Percentiles rank a stretch among this genome's conserved stretches.
phyloP scores from a whole-genome alignment of 37 sponge, comb jelly and placozoan genomes.

The Mnemiopsis leidyi region DNA sequence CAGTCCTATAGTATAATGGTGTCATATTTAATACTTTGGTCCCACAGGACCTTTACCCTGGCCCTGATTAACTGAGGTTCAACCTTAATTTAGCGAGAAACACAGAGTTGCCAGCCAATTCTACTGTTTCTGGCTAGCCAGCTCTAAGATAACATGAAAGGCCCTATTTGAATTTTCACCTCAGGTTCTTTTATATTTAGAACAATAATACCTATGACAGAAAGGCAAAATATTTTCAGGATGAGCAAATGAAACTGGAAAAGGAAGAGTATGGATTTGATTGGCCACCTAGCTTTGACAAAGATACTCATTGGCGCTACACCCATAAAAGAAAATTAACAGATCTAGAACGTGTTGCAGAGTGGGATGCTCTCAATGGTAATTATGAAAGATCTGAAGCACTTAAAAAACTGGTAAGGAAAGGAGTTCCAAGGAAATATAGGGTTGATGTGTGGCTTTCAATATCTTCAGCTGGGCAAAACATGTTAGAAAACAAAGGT shows the following conservation, averaged over 20 bases:
- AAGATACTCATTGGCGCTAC: not conserved
- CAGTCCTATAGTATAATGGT: no score
- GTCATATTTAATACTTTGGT: no score
- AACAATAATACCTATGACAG: no score
- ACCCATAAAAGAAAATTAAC: not conserved
- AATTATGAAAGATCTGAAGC: not conserved
- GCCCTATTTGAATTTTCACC: no score
- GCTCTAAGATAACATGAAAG: no score
- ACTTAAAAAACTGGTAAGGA: slow-evolving; percentile 24
- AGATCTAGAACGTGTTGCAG: not conserved
- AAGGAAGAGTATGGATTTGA: slow-evolving; percentile 31
- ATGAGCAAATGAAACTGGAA: not conserved
- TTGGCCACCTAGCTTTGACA: slow-evolving; percentile 7
- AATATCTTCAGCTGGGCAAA: not conserved
- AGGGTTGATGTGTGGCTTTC: not conserved
- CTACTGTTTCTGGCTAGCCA: no score
- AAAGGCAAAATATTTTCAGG: not conserved
- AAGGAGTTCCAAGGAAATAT: slow-evolving; percentile 3
- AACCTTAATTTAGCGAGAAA: no score
- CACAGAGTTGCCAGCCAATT: no score
- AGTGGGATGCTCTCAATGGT: slow-evolving; percentile 9
- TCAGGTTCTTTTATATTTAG: no score
- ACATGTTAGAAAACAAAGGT: not conserved
- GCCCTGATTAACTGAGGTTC: no score
- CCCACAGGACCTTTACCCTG: no score